Evolutionary conservation across 2,797 vertebrate species (phyloP), one percentile per base, ranked within the genome.

Genomic region (Myotis myotis): DNA sequence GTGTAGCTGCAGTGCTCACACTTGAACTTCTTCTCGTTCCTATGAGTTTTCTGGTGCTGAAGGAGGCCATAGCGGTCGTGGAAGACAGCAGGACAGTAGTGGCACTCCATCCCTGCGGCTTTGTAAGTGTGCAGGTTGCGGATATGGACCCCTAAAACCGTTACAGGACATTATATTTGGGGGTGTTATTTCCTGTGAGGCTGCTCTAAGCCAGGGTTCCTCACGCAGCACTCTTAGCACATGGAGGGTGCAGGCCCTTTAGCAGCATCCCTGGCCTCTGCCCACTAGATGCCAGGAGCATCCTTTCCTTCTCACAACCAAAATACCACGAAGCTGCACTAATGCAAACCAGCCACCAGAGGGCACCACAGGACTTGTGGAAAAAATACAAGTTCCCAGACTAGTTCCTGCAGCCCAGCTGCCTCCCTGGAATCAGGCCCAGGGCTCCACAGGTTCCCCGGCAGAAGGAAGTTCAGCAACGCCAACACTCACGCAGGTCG

Each of bases 31-130:
- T 97, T 98, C 83, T 98, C 97, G 0, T 96, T 64, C 76, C 72
- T 97, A 0, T 98, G 98, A 0, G 95, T 95, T 38, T 96, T 98
- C 97, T 97, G 97, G 96, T 98, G 98, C 97, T 98, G 97, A 0
- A 96, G 75, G 82, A 98, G 94, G 70, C 96, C 62, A 0, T 96
- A 97, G 82, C 87, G 95, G 4, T 98, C 97, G 0, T 98, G 98
- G 94, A 98, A 98, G 57, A 28, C 57, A 0, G 95, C 93, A 0
- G 96, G 64, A 1, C 98, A 98, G 88, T 94, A 97, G 41, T 87
- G 96, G 96, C 98, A 98, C n/a, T 90, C 96, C 70, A 98, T n/a
- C 44, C 96, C 97, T 0, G 66, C n/a, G 0, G 96, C 78, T 47
- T 53, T 2, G 70, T 94, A 95, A 1, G 96, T 75, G 55, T 98